Evolutionary conservation across 2,888 invertebrate genomes (phyloP), one percentile per base, ranked within the genome.

Genomic region (Teinopalpus imperialis): DNA sequence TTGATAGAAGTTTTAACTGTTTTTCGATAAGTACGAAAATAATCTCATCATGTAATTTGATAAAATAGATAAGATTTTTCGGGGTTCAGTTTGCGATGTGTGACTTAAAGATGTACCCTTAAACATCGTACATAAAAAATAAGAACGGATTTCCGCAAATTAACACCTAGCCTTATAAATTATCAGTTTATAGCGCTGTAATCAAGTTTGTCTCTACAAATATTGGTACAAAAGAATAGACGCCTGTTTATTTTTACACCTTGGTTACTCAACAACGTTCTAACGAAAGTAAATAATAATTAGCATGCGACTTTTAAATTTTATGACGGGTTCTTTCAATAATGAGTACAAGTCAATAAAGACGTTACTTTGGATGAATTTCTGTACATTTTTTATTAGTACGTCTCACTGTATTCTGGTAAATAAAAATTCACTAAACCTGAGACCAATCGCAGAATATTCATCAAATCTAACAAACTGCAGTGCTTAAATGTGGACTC

Each of bases 221-320:
- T 46, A 41, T 46, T 36, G 31, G 41, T 41, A 31, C 26, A 26
- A 47, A 30, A 41, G 41, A 31, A 41, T 21, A 41, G 30, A 47
- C 35, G 41, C 31, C 26, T 41, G 41, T 36, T 35, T 47, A 47
- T 42, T 47, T 45, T 47, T 40, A 47, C 46, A 36, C 41, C 41
- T 41, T 35, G 13, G 46, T 47, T 41, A 41, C 41, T 35, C 46
- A 47, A 46, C 35, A 30, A 30, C 30, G 31, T 47, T 41, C 35
- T 24, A 36, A 41, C 31, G 13, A 47, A 41, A 41, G 46, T 41
- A 47, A 47, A 47, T 24, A 47, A 36, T 30, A 41, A 47, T 41
- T 47, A 41, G 10, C 46, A 47, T 42, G 21, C 30, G 41, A 20
- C 24, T 47, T 47, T 47, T 30, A 24, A 30, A 30, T 35, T 47